These are phyloP conservation scores for human DNA, from an alignment of 2,113 vertebrate species.

Conservation along the genomic window GRCh38 chrX:134821001-134821500, in stretches of 20 bases:
- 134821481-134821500: not conserved
- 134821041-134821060: too few relatives aligned
- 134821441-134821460: not conserved
- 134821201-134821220: not conserved
- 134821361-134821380: not conserved
- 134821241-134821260: not conserved
- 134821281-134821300: slow-evolving; percentile 17
- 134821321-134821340: not conserved
- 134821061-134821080: too few relatives aligned
- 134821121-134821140: not conserved
- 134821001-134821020: too few relatives aligned
- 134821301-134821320: not conserved
- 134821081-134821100: too few relatives aligned
- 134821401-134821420: not conserved
- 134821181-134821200: not conserved
- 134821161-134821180: not conserved
- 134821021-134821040: too few relatives aligned
- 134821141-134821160: not conserved
- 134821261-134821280: not conserved
- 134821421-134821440: not conserved
- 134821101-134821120: rapidly evolving
- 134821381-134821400: not conserved
- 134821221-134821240: not conserved
- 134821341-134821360: not conserved
- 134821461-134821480: not conserved